Conservation (phyloP, 2,797 vertebrate genomes). For the Rhodeus uyekii region DNA sequence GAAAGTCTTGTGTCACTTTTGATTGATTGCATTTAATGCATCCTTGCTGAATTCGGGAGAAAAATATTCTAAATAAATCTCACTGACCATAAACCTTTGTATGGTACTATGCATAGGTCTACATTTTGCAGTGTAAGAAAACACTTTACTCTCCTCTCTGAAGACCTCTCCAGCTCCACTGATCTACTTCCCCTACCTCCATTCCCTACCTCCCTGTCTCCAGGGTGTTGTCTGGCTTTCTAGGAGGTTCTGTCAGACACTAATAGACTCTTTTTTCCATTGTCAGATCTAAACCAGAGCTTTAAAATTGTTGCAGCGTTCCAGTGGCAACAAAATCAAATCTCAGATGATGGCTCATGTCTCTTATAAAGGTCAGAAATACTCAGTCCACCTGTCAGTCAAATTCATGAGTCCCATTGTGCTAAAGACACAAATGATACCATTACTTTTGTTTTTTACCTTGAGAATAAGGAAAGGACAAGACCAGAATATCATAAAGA, state of each 20-base stretch:
- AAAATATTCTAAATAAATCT: not conserved
- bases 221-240: slow-evolving; percentile 57
- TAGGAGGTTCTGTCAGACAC: slow-evolving; percentile 64
- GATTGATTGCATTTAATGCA: not conserved
- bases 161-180: not conserved
- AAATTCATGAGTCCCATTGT: not conserved
- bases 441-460: not conserved
- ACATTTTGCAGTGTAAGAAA: not conserved
- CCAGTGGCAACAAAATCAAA: not conserved
- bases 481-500: not conserved
- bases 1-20: not conserved
- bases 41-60: not conserved
- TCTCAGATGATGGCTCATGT: not conserved
- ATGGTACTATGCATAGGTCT: not conserved
- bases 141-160: not conserved
- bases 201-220: slow-evolving; percentile 51
- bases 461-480: not conserved
- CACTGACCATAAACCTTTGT: not conserved
- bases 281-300: slow-evolving; percentile 43
- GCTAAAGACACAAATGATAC: not conserved
- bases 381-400: slow-evolving; percentile 28
- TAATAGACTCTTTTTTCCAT: slow-evolving; percentile 60
- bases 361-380: not conserved
- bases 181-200: slow-evolving; percentile 6
- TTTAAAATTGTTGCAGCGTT: slow-evolving; percentile 1